Evolutionary conservation across 2,888 invertebrate genomes (phyloP).

Genomic region (Drosophila kambysellisi): DNA sequence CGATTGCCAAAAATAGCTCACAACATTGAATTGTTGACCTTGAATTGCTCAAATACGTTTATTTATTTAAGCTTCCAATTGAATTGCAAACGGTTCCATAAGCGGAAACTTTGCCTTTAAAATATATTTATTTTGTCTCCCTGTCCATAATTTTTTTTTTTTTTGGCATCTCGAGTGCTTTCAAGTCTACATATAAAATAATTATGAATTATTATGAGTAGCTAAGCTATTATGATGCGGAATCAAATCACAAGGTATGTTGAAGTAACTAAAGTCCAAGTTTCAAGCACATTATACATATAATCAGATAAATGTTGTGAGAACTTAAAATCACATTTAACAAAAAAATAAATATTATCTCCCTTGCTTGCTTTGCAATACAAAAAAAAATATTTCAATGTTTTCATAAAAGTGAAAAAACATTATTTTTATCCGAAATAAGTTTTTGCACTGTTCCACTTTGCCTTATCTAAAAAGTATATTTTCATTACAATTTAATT

Average conservation of each 20-base stretch:
- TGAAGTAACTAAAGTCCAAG: background rate
- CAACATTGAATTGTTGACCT: conserved; percentile 41
- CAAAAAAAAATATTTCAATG: background rate
- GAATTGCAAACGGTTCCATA: conserved; percentile 34
- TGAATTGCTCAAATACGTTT: conserved; percentile 45
- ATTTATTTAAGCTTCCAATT: conserved; percentile 43
- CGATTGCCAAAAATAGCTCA: conserved; percentile 47
- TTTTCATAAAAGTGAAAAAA: background rate
- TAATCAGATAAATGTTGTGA: background rate
- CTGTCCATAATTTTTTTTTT: background rate
- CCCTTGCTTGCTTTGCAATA: background rate
- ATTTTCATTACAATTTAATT: conserved; percentile 3
- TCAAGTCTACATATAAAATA: background rate
- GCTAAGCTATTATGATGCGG: conserved; percentile 15
- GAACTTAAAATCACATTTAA: background rate
- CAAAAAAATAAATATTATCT: background rate
- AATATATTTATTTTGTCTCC: background rate
- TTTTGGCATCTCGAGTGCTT: conserved; percentile 5
- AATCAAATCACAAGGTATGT: conserved; percentile 5
- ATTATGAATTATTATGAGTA: conserved; percentile 7
- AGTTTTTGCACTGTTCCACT: background rate
- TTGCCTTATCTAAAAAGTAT: background rate
- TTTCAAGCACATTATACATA: background rate
- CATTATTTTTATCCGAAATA: background rate
- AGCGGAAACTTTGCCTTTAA: conserved; percentile 34